Evolutionary conservation across 2,113 vertebrate genomes (phyloP).

Genomic region (Apus apus): DNA sequence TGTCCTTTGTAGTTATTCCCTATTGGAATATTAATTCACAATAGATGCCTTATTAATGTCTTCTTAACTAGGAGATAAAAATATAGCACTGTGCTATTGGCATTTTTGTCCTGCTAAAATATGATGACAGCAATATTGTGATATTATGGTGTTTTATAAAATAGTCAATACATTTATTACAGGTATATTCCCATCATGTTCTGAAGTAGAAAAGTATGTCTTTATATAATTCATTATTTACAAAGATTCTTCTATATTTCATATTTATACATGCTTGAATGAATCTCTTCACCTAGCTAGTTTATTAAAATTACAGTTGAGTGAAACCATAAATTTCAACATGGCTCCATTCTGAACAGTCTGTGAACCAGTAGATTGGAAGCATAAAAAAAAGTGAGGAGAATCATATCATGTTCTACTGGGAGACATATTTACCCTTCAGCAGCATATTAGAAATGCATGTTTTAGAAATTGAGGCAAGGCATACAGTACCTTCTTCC

Average conservation of each 20-base stretch:
- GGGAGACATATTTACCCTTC: constrained; percentile 60
- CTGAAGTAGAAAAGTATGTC: neutral
- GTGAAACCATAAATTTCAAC: constrained; percentile 61
- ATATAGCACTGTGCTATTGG: neutral
- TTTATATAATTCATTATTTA: neutral
- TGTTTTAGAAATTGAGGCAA: constrained; percentile 62
- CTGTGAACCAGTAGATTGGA: constrained; percentile 34
- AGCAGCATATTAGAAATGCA: constrained; percentile 42
- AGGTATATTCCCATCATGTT: neutral
- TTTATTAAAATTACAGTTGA: constrained; percentile 62
- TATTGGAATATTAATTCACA: neutral
- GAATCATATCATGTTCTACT: constrained; percentile 36
- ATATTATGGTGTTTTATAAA: neutral
- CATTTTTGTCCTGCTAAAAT: neutral
- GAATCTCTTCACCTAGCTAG: constrained; percentile 6
- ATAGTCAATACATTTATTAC: neutral
- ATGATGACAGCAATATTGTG: neutral
- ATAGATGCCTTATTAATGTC: neutral
- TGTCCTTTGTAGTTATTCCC: neutral
- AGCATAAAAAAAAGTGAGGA: constrained; percentile 60
- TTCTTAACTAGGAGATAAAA: neutral
- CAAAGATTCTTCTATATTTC: neutral
- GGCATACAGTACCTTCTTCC: neutral
- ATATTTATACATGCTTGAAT: constrained; percentile 46
- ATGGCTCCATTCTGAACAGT: constrained; percentile 32